Base-by-base conservation (phyloP, 1,140 invertebrate species). In the Yoshiicerus persimilis region DNA sequence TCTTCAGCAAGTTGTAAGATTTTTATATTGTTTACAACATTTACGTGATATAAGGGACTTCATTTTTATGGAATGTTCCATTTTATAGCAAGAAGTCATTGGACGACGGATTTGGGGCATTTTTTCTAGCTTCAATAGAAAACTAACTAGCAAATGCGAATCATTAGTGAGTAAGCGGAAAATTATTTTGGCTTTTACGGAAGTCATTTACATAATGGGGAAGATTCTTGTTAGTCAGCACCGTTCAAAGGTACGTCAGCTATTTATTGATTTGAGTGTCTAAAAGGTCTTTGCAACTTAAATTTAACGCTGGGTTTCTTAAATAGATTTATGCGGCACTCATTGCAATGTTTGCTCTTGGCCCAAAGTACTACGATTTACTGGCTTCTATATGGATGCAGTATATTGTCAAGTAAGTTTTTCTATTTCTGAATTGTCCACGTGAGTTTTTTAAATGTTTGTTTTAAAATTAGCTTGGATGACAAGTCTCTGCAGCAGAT, bases 401-500 rank as follows among this genome's bases (percentile, higher is more conserved):
- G 9, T 87, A 88, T 47, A 64, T 66, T 25, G 32, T 66, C 13
- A 87, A 90, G 88, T 86, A 86, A 87, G 87, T 8, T 30, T 23
- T 30, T 30, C 4, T 64, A 47, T 10, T 47, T 8, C 13, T 56
- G 20, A 62, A 27, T 62, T 64, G 9, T 8, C 0, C 4, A 23
- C 13, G n/a, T 36, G 30, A 16, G 1, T 64, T 75, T 3, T 87
- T 77, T 1, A 39, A 41, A 27, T 41, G 11, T 47, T 84, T 62
- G 27, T 80, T 93, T 93, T 89, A 23, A 9, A 13, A 16, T n/a
- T 90, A 97, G 96, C 90, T 95, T 98, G 47, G 95, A 97, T 88
- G 93, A 95, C 0, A 93, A 95, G 87, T 94, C 95, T 11, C 92
- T 98, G 34, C 96, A 96, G 0, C 95, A 96, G 1, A 93, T 98